Evolutionary conservation across 2,888 invertebrate genomes (phyloP), one percentile per base, ranked within the genome.

Genomic region (Anodontia alba): DNA sequence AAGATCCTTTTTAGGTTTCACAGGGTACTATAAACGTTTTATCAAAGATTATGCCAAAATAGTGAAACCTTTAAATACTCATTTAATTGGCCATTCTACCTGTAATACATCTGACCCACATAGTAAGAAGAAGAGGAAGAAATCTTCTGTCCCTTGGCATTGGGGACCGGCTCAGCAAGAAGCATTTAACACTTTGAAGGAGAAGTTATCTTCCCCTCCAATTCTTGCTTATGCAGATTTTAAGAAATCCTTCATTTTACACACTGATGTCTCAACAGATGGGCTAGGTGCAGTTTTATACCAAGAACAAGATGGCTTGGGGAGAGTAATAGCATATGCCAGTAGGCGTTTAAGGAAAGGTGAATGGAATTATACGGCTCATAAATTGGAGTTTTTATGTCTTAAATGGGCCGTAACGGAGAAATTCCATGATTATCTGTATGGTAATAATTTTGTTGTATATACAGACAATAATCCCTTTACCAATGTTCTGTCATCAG

Each of bases 341-440:
- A 83, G 82, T 51, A 29, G 78, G 5, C 67, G 73, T 26, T 46
- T 83, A 36, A 57, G 43, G 38, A 38, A 42, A 23, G 29, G 70
- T 20, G 81, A 85, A 42, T 2, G 38, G 36, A 77, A 75, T 33
- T 85, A 83, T 69, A 70, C 83, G 46, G 70, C 79, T 2, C 78
- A 80, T 54, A 85, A 86, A 42, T 36, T 77, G 43, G 83, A 86
- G 38, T 83, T 86, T 73, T 29, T 86, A 0, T 54, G 71, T 0
- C 66, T 85, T 1, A 83, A 83, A 62, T 85, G 85, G 82, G 82
- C 76, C 0, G 72, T 85, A 17, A 72, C 78, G 1, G 83, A 83
- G 2, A 83, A 83, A 29, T 77, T 71, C 31, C 31, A 33, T 72
- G 72, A 72, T 36, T 72, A 51, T 49, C 72, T 72, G 17, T 51